A percentile compares a stretch with the other conserved stretches of the same genome.
phyloP scores from a whole-genome alignment of 2,888 invertebrate species.

The Steinernema scapterisci region DNA sequence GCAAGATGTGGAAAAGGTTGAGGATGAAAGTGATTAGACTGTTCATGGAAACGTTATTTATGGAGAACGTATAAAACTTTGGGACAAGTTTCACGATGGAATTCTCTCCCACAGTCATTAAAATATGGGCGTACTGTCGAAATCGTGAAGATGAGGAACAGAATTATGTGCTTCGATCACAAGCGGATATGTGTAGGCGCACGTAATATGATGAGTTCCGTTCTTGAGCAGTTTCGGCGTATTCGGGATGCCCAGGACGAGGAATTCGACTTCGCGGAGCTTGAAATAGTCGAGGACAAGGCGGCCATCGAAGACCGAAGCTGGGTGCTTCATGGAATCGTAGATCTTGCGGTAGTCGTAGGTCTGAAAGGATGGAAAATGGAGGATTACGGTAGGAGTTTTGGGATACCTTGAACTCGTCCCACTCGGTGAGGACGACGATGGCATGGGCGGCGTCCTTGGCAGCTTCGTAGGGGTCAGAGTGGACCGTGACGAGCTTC shows the following conservation, averaged over 20 bases:
- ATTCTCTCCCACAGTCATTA: too few species aligned
- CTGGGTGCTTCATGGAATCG: conserved; percentile 93
- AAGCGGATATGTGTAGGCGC: neutral
- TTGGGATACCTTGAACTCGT: conserved; percentile 88
- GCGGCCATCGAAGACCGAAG: conserved; percentile 95
- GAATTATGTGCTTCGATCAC: conserved; percentile 40
- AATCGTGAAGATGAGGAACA: conserved; percentile 24
- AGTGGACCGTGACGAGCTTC: conserved; percentile 78
- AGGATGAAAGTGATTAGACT: too few species aligned
- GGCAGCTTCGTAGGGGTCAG: conserved; percentile 86
- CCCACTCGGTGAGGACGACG: conserved; percentile 98
- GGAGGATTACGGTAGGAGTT: neutral
- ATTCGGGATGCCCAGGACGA: conserved; percentile 62
- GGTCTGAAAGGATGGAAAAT: conserved; percentile 72
- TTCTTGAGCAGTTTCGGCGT: conserved; percentile 32
- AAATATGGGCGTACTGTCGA: too few species aligned
- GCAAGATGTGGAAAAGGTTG: too few species aligned
- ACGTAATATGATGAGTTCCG: neutral
- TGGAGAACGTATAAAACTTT: too few species aligned
- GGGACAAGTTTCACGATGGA: too few species aligned
- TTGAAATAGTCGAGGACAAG: conserved; percentile 87
- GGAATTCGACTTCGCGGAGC: conserved; percentile 61
- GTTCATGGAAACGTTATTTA: too few species aligned
- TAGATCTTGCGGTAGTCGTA: conserved; percentile 88
- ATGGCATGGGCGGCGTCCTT: conserved; percentile 89